These are phyloP conservation scores for Lasioglossum lativentre DNA, from an alignment of 2,888 invertebrate species.

Conservation along the genomic window DNA sequence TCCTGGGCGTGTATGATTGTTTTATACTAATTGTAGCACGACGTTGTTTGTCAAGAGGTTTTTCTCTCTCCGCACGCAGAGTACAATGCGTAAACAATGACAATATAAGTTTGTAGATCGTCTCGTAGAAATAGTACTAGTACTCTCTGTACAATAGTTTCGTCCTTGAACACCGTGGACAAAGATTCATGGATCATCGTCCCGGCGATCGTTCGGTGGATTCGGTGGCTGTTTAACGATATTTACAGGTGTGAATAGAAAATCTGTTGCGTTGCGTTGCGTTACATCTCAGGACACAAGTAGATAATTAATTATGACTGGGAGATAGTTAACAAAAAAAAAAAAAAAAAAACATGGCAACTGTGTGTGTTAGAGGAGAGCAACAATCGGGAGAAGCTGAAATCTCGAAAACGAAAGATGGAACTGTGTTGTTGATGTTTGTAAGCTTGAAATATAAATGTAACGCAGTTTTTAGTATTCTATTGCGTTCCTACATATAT, in stretches of 20 bases:
- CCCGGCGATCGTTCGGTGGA: neutral
- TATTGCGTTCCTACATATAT: constrained; percentile 39
- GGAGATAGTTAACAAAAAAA: constrained; percentile 30
- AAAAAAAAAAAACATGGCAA: constrained; percentile 41
- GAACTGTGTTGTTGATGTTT: constrained; percentile 83
- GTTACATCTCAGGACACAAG: constrained; percentile 71
- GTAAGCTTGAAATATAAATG: constrained; percentile 84
- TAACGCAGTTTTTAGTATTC: constrained; percentile 80
- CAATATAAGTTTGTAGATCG: constrained; percentile 25
- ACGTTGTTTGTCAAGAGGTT: constrained; percentile 31
- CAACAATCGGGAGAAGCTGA: constrained; percentile 42
- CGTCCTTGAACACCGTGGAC: neutral
- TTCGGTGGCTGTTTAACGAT: neutral
- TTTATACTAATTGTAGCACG: constrained; percentile 42
- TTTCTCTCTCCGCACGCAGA: constrained; percentile 11
- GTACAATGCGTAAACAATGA: constrained; percentile 44
- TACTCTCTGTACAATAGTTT: constrained; percentile 16
- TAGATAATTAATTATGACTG: constrained; percentile 54
- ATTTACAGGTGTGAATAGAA: constrained; percentile 28
- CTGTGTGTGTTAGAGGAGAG: constrained; percentile 53
- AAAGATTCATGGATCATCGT: constrained; percentile 21
- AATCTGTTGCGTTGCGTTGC: neutral
- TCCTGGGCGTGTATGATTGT: constrained; percentile 63
- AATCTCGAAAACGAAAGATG: constrained; percentile 48
- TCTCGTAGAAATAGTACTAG: constrained; percentile 30